Evolutionary conservation across 2,888 invertebrate genomes (phyloP), one percentile per base, ranked within the genome.

Genomic region (Yponomeuta cagnagella): DNA sequence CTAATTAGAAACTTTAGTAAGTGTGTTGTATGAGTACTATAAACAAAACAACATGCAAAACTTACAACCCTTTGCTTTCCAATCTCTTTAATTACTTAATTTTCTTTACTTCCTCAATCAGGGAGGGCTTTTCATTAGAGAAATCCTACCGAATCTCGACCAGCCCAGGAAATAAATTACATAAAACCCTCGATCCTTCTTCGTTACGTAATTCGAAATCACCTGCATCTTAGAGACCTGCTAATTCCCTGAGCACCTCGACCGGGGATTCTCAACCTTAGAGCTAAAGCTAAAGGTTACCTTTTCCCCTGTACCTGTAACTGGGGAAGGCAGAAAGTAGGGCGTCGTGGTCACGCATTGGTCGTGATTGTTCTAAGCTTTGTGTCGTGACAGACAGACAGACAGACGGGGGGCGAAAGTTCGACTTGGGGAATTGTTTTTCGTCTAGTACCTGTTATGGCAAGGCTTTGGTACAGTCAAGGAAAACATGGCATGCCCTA

Each of bases 331-430:
- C n/a, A 30, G 58, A n/a, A 86, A 85, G 83, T 85, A 82, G 86
- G 82, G 79, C 86, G 81, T 74, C 74, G 79, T 78, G 78, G 80
- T 86, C 87, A 86, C 86, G 87, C 33, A 48, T 58, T 10, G 58
- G 58, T 52, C 58, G 69, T 31, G 58, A 69, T 69, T 23, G 69
- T 52, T 69, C 48, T 23, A 68, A 52, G 69, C 31, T 69, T 69
- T 69, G 52, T 69, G 23, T 68, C 48, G 58, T 58, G 69, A 69
- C 69, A 31, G 30, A 52, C 69, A 31, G 69, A 31, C 23, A 6
- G 69, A 30, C 58, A 15, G 33, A 33, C 12, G 5, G 68, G 30
- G 12, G 33, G 23, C n/a, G 33, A 43, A 30, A 68, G 33, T 15
- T 68, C 43, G 68, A 37, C 31, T 31, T 65, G 65, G 65, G 65